These are phyloP conservation scores for Harpagus bidentatus DNA, from an alignment of 2,113 vertebrate genomes.

Conservation along the genomic window DNA sequence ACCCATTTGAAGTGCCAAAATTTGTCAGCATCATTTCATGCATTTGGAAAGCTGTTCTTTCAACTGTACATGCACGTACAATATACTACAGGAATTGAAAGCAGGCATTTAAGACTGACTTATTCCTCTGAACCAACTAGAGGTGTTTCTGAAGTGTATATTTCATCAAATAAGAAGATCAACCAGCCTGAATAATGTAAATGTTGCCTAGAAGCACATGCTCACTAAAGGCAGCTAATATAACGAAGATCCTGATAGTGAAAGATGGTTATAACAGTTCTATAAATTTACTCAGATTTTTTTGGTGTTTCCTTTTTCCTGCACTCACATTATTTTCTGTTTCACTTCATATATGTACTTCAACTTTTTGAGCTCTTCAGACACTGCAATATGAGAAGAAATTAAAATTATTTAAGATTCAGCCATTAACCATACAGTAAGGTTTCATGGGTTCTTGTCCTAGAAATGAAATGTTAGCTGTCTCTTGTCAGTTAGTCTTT, in stretches of 20 bases:
- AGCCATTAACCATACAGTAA: not conserved
- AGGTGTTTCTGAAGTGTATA: not conserved
- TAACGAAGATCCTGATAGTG: not conserved
- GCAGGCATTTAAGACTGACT: not conserved
- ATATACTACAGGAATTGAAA: not conserved
- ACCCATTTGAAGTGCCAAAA: not conserved
- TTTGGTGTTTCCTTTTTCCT: not conserved
- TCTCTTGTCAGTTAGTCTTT: slow-evolving; percentile 47
- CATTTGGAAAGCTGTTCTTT: not conserved
- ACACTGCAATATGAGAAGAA: not conserved
- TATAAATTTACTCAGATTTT: not conserved
- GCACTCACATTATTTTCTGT: not conserved
- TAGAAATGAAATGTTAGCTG: slow-evolving; percentile 49
- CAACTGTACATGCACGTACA: not conserved
- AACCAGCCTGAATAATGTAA: not conserved
- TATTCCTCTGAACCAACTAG: not conserved
- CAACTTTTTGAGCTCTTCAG: not conserved
- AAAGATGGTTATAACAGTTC: not conserved
- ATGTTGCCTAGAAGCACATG: not conserved
- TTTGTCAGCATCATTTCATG: not conserved
- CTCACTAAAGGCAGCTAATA: not conserved
- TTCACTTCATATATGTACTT: not conserved
- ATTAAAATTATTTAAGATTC: slow-evolving; percentile 21
- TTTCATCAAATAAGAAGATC: not conserved
- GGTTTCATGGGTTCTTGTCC: not conserved